Evolutionary conservation across 2,113 vertebrate species (phyloP).

Genomic region (Tor tambroides): DNA sequence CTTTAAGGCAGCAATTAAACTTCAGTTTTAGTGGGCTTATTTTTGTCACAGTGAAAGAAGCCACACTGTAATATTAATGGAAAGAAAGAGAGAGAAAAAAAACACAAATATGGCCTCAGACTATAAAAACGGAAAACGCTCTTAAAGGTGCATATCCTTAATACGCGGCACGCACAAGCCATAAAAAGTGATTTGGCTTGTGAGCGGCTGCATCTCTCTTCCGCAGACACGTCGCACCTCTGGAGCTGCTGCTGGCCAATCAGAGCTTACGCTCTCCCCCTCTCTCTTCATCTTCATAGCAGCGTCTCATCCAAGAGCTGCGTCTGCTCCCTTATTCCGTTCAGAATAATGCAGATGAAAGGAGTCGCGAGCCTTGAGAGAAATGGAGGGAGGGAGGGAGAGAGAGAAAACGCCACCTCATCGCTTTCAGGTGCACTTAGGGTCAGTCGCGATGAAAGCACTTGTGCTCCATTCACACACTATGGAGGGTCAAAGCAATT

Average conservation of each 20-base stretch:
- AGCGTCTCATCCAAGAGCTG: constrained; percentile 56
- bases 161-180: not conserved
- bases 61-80: not conserved
- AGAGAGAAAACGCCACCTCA: constrained; percentile 74
- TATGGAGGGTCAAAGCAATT: not conserved
- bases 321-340: constrained; percentile 42
- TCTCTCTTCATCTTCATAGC: constrained; percentile 40
- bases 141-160: not conserved
- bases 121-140: not conserved
- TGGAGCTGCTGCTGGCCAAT: constrained; percentile 50
- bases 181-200: constrained; percentile 47
- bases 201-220: constrained; percentile 58
- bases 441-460: constrained; percentile 21
- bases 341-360: constrained; percentile 50
- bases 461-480: not conserved
- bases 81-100: not conserved
- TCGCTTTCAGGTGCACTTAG: constrained; percentile 61
- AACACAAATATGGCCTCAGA: not conserved
- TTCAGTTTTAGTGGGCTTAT: not conserved
- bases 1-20: not conserved
- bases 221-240: constrained; percentile 77
- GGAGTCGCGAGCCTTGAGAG: constrained; percentile 9
- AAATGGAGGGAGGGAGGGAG: constrained; percentile 22
- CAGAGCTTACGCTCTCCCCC: constrained; percentile 27
- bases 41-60: not conserved